Conservation (phyloP, 1,140 invertebrate species). For the Lucilia sericata region DNA sequence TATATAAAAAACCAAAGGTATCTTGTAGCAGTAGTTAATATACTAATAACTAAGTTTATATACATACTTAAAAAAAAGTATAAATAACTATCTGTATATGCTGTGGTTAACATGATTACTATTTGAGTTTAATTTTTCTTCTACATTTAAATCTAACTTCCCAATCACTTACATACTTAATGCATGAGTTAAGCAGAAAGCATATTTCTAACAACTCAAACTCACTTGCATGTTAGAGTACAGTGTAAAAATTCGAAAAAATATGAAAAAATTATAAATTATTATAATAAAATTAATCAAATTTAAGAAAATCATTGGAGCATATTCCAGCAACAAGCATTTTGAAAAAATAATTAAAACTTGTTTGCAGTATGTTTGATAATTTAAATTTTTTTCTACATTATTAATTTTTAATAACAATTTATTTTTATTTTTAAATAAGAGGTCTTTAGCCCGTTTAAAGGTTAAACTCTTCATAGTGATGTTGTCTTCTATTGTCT, state of each 20-base stretch:
- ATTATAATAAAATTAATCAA: background rate
- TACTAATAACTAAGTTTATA: too few species aligned
- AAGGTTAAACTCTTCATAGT: background rate
- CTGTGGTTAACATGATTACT: background rate
- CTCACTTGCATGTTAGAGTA: background rate
- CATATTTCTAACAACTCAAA: background rate
- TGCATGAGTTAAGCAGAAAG: constrained; percentile 4
- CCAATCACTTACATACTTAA: background rate
- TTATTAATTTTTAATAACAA: background rate
- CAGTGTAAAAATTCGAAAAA: background rate
- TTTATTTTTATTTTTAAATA: background rate
- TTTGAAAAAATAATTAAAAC: background rate
- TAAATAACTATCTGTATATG: too few species aligned
- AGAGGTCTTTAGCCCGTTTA: background rate
- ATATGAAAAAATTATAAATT: background rate
- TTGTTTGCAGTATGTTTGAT: background rate
- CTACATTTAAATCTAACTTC: background rate
- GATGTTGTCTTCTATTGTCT: background rate
- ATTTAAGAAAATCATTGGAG: background rate
- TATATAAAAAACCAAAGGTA: background rate
- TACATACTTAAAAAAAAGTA: too few species aligned
- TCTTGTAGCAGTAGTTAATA: background rate
- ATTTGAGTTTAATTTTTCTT: background rate
- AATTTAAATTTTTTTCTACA: background rate
- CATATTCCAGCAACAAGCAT: background rate